Conservation (phyloP, 2,888 invertebrate genomes). For the Chelonus formosanus region DNA sequence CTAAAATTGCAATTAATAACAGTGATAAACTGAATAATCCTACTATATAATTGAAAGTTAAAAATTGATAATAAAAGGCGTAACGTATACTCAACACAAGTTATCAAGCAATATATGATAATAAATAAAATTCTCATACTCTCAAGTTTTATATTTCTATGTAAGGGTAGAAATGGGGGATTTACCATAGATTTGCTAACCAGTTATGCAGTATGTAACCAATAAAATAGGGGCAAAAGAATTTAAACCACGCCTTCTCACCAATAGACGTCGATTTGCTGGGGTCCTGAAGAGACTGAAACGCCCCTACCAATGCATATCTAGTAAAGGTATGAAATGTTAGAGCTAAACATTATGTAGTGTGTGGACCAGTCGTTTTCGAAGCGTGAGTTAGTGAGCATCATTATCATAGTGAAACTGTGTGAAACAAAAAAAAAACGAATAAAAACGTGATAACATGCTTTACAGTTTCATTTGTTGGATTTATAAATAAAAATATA, state of each 20-base stretch:
- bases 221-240: slow-evolving; percentile 40
- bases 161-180: slow-evolving; percentile 18
- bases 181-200: slow-evolving; percentile 50
- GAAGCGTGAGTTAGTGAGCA: slow-evolving; percentile 57
- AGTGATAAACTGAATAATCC: no score
- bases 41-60: no score
- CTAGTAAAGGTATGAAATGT: slow-evolving; percentile 16
- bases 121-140: slow-evolving; percentile 14
- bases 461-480: neutral
- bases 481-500: neutral
- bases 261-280: slow-evolving; percentile 22
- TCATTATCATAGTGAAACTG: slow-evolving; percentile 38
- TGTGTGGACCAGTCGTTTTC: slow-evolving; percentile 54
- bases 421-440: slow-evolving; percentile 8
- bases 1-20: no score
- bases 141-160: slow-evolving; percentile 4
- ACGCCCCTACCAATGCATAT: slow-evolving; percentile 33
- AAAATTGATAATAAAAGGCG: no score
- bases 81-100: no score
- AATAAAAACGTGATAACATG: neutral
- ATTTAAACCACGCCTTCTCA: slow-evolving; percentile 24
- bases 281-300: slow-evolving; percentile 13
- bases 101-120: neutral
- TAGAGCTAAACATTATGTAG: slow-evolving; percentile 9
- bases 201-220: slow-evolving; percentile 51